These are phyloP conservation scores for Iselma pallidipennis DNA, from an alignment of 2,888 invertebrate species.

Conservation along the genomic window DNA sequence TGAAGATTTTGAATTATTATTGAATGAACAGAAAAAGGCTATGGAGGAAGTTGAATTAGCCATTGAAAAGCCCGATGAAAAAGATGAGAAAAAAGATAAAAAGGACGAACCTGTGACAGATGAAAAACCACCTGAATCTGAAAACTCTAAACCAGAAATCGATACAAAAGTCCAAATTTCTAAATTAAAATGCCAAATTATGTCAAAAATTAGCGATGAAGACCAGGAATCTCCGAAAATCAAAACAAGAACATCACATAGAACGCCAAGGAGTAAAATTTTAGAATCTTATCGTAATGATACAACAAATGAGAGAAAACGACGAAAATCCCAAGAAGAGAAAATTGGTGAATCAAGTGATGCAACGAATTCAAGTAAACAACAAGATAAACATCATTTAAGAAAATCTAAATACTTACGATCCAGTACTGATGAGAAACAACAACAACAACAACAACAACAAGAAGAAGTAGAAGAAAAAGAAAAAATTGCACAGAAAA, in stretches of 20 bases:
- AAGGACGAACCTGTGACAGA: not conserved
- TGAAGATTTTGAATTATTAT: conserved; percentile 49
- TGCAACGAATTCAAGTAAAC: not conserved
- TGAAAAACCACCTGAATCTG: conserved; percentile 7
- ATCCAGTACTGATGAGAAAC: not conserved
- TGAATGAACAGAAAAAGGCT: conserved; percentile 33
- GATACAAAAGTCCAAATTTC: conserved; percentile 34
- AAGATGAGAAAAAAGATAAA: not conserved
- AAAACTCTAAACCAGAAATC: conserved; percentile 3
- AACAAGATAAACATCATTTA: not conserved
- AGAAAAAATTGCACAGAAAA: not conserved
- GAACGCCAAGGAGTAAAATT: conserved; percentile 23
- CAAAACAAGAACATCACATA: conserved; percentile 8
- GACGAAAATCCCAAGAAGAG: conserved; percentile 10
- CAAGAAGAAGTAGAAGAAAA: not conserved
- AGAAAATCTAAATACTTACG: not conserved
- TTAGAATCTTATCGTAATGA: conserved; percentile 22
- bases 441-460: not conserved
- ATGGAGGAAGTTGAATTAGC: conserved; percentile 21
- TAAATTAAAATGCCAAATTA: conserved; percentile 46
- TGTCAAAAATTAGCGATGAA: conserved; percentile 44
- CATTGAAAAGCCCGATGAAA: conserved; percentile 16
- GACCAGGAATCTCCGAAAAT: conserved; percentile 8
- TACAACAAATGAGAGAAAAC: conserved; percentile 6
- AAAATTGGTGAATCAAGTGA: conserved; percentile 16